Conservation (phyloP, 2,113 vertebrate genomes). For the Sapajus apella region DNA sequence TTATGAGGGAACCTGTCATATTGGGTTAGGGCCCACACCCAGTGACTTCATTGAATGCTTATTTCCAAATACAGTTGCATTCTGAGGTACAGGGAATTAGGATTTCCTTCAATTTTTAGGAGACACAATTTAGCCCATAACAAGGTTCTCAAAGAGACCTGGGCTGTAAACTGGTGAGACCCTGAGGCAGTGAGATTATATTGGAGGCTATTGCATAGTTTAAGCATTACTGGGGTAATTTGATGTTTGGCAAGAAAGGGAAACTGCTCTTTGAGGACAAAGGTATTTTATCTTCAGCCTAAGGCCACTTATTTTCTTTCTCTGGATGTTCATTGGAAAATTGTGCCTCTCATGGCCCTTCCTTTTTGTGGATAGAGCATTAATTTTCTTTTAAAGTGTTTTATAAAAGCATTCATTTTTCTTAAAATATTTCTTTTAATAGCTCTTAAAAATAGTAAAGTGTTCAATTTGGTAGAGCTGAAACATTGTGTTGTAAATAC, state of each 20-base stretch:
- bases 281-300: slow-evolving; percentile 37
- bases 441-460: slow-evolving; percentile 12
- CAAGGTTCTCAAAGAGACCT: neutral
- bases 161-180: neutral
- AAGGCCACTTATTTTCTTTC: neutral
- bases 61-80: neutral
- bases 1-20: neutral
- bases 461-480: neutral
- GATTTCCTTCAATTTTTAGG: neutral
- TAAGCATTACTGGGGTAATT: neutral
- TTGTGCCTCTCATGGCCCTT: neutral
- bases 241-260: slow-evolving; percentile 38
- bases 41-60: neutral
- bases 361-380: neutral
- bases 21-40: neutral
- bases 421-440: neutral
- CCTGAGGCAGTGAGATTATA: neutral
- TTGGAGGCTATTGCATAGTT: neutral
- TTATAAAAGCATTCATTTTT: neutral
- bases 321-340: neutral
- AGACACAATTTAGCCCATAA: neutral
- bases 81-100: neutral
- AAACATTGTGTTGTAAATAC: neutral
- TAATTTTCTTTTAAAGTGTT: slow-evolving; percentile 27
- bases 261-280: slow-evolving; percentile 42